Base-by-base conservation (phyloP, 2,888 invertebrate species). In the Lissonota sp. region DNA sequence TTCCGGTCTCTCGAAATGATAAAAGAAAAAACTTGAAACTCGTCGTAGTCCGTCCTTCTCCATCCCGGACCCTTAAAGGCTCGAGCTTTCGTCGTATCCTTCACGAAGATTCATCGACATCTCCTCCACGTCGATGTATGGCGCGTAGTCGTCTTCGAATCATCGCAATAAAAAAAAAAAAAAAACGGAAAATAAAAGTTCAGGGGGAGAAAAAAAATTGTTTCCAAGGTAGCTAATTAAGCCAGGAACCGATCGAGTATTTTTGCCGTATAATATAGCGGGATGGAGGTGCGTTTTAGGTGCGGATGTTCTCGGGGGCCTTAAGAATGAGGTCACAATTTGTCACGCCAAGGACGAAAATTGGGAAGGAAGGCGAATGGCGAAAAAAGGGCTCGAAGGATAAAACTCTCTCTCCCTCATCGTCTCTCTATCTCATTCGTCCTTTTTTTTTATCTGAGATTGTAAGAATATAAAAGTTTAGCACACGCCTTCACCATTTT, bases 281-380 rank as follows among this genome's bases (percentile, higher is more conserved):
- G 71, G 69, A 77, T 49, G 60, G 64, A 66, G 73, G 46, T 62
- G 77, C 58, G 69, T 60, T 72, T 72, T 76, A 79, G 76, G 76
- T 71, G 79, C 79, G 76, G 82, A 79, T 74, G 70, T 46, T 46
- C 63, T 81, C 58, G 44, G 64, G 67, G 76, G 85, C 84, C 84
- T 88, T 84, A 83, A 90, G 89, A 90, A 90, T 89, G 90, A 88
- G 89, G 88, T 88, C 89, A 89, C 90, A 90, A 90, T 89, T 89
- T 89, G 89, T 89, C 89, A 90, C 83, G 85, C 86, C 63, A 75
- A 81, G 85, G 87, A 83, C 83, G 79, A 83, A 84, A 84, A 85
- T 85, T 81, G 80, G 84, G 81, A 83, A 84, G 75, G 75, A 75
- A 63, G 64, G 71, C 71, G 63, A 73, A 79, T 58, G 26, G 26